phyloP scores from a whole-genome alignment of 2,888 invertebrate genomes.

The Melieria crassipennis region DNA sequence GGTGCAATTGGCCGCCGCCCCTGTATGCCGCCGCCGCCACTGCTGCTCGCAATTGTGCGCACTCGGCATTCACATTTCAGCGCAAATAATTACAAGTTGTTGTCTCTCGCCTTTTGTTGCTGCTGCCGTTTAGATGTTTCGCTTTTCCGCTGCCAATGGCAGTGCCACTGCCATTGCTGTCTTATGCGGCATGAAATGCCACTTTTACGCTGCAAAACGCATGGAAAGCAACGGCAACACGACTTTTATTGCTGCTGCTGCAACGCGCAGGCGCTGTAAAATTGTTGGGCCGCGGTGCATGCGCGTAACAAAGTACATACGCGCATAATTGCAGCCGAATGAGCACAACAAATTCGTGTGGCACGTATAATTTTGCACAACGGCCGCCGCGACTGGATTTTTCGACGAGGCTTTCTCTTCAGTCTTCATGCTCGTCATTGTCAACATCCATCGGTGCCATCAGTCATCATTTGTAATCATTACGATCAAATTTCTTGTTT shows the following conservation, averaged over 20 bases:
- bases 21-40: conserved; percentile 4
- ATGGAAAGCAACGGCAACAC: not conserved
- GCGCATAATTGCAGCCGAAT: too few relatives aligned
- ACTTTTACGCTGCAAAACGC: not conserved
- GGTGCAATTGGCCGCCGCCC: conserved; percentile 17
- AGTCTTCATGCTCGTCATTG: too few relatives aligned
- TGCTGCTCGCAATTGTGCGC: conserved; percentile 20
- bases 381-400: too few relatives aligned
- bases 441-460: too few relatives aligned
- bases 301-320: conserved; percentile 32
- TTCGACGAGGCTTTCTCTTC: too few relatives aligned
- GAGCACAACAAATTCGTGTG: too few relatives aligned
- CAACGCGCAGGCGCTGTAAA: not conserved
- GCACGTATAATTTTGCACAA: conserved; percentile 30
- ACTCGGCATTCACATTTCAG: conserved; percentile 38
- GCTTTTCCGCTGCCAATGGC: not conserved
- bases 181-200: not conserved
- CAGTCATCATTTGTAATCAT: too few relatives aligned
- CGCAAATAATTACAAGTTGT: conserved; percentile 41
- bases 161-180: not conserved
- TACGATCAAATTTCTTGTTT: too few relatives aligned
- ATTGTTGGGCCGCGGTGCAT: not conserved
- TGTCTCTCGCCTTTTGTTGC: conserved; percentile 18
- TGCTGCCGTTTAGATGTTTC: not conserved
- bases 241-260: conserved; percentile 1